Base-by-base conservation (phyloP, 2,888 invertebrate species). In the Leptogaster cylindrica region DNA sequence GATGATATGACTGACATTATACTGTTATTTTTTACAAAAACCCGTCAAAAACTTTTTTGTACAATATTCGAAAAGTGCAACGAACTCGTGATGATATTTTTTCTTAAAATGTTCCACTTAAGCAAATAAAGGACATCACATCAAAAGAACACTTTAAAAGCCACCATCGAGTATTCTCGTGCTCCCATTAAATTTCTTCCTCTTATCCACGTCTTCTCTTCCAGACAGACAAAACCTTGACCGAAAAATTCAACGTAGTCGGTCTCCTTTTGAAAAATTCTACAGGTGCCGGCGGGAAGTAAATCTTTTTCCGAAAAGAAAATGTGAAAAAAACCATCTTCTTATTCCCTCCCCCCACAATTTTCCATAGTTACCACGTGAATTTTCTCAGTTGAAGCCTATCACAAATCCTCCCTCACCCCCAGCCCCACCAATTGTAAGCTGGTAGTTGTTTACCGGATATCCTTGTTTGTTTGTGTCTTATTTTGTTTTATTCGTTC, bases 231-330 rank as follows among this genome's bases (percentile, higher is more conserved):
- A 48, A 50, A 67, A 64, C 67, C 63, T 64, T 67, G 67, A 67
- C 67, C 67, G 41, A 52, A 51, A 64, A 61, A 67, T 14, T 28
- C 63, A 27, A 39, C 63, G 51, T 27, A 48, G 48, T 25, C 23
- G 10, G 31, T 52, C 31, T 52, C 14, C 31, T 31, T 31, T 52
- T 41, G 33, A 66, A n/a, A n/a, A 50, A 64, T 52, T 51, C 67
- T 52, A 67, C 67, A 67, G 67, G 67, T 67, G 67, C 48, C 44
- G 27, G 31, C 52, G 27, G 52, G 61, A 63, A 63, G 44, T 64
- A 67, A 63, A 51, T 67, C 67, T 67, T 51, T 66, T 61, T 63
- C 41, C 25, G 51, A 31, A 52, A 52, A 52, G 51, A 52, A 31
- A 52, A 52, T 52, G 51, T 31, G 31, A 52, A 52, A 52, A 52